Evolutionary conservation across 2,797 vertebrate species (phyloP).

Genomic region (Danionella dracula): DNA sequence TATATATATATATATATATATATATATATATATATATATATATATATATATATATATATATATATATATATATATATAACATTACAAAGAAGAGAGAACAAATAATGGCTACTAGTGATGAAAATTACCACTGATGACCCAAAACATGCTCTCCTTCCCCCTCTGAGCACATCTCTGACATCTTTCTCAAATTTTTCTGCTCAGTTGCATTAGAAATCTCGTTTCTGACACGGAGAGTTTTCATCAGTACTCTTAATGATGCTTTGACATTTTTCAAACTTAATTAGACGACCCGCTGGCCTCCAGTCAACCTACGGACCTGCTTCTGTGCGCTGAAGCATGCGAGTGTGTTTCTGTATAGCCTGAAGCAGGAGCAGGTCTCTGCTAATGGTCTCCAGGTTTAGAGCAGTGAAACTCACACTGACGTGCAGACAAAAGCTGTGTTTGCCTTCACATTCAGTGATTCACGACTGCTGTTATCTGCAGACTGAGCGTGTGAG

Average conservation of each 20-base stretch:
- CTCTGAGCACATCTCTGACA: background rate
- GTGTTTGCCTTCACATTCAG: slow-evolving; percentile 27
- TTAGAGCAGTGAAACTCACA: background rate
- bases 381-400: background rate
- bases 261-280: slow-evolving; percentile 13
- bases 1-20: too few relatives aligned
- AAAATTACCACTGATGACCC: too few relatives aligned
- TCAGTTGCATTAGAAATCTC: too few relatives aligned
- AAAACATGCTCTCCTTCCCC: too few relatives aligned
- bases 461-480: too few relatives aligned
- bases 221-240: background rate
- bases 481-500: background rate
- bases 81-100: too few relatives aligned
- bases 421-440: slow-evolving; percentile 16
- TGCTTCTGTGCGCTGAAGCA: background rate
- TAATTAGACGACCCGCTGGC: background rate
- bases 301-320: background rate
- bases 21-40: too few relatives aligned
- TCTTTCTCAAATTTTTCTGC: too few relatives aligned
- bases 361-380: background rate
- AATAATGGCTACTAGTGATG: too few relatives aligned
- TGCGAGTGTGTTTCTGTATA: background rate
- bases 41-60: too few relatives aligned
- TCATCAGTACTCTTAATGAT: background rate
- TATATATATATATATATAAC: too few relatives aligned